These are phyloP conservation scores for Zhuqinia jingwanae DNA, from an alignment of 2,888 invertebrate genomes.

Conservation along the genomic window DNA sequence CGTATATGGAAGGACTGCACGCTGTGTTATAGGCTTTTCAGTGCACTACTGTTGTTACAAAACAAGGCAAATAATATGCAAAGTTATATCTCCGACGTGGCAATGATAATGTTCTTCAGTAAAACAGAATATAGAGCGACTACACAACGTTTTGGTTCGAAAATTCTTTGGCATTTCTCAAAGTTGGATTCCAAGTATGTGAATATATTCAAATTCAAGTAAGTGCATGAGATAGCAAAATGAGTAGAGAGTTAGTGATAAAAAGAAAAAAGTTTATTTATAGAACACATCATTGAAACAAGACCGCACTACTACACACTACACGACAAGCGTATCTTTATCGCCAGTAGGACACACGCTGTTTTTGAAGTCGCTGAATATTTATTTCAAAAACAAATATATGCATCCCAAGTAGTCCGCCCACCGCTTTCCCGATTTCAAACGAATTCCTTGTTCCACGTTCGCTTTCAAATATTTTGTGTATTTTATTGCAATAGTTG, in stretches of 20 bases:
- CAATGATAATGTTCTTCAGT: neutral
- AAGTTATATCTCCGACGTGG: neutral
- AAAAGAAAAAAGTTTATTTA: constrained; percentile 47
- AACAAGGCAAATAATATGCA: neutral
- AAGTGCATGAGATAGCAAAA: too few relatives aligned
- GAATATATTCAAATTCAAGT: neutral
- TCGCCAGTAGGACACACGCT: neutral
- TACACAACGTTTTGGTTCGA: neutral
- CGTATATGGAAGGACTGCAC: constrained; percentile 7
- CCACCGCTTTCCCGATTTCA: constrained; percentile 39
- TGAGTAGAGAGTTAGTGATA: neutral
- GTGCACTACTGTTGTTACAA: neutral
- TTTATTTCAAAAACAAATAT: neutral
- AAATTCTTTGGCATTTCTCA: constrained; percentile 31
- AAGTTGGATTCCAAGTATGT: neutral
- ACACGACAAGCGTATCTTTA: neutral
- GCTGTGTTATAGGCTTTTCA: neutral
- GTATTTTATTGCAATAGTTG: neutral
- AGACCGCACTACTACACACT: neutral
- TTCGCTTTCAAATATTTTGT: neutral
- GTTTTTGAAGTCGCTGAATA: constrained; percentile 1
- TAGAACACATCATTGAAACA: constrained; percentile 55
- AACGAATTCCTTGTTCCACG: neutral
- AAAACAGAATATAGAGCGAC: too few relatives aligned
- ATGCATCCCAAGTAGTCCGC: constrained; percentile 26